Base-by-base conservation (phyloP, 2,113 vertebrate species). In the Gorsachius goisagi region DNA sequence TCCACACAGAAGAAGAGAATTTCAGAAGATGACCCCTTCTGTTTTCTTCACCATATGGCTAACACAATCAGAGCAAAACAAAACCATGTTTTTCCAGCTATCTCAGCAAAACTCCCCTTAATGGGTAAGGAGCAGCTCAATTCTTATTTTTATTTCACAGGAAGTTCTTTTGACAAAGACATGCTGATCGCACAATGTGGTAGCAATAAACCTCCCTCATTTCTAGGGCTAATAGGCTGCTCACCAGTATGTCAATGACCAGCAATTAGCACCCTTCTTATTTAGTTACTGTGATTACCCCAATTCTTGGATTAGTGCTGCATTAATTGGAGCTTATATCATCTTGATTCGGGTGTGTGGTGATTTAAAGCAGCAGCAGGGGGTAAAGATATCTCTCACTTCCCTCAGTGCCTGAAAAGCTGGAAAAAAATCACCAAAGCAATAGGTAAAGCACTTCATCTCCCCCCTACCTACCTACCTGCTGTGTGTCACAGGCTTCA, bases 241-340 rank as follows among this genome's bases (percentile, higher is more conserved):
- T 94, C 73, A 84, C 77, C 84, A 89, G 58, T 39, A 53, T 76
- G 50, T 50, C 63, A 58, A 32, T 89, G 95, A 69, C 89, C 96
- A 92, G 64, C n/a, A 89, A 84, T 86, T 86, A 89, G 55, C 63
- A 87, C 27, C 72, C 50, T 80, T 86, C 59, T 66, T 59, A 86
- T 73, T 90, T 64, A 80, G 67, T 59, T 85, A 9, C 76, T 37
- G 14, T 90, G 76, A 94, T 89, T 84, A 73, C 72, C 86, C 11
- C 45, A 45, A 64, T 76, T 89, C 79, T 92, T 76, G 15, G 83
- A 66, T 85, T 86, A 86, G 39, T 67, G 56, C 18, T 76, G 41
- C 83, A 82, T 79, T 90, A 93, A 60, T 30, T 37, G 72, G 32
- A 64, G 62, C 35, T 83, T 83, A 28, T 26, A 52, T 39, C 49